Percentiles rank a stretch among this genome's conserved stretches.
Evolutionary conservation across 2,797 vertebrate genomes (phyloP).

Genomic region (Mastacembelus armatus): DNA sequence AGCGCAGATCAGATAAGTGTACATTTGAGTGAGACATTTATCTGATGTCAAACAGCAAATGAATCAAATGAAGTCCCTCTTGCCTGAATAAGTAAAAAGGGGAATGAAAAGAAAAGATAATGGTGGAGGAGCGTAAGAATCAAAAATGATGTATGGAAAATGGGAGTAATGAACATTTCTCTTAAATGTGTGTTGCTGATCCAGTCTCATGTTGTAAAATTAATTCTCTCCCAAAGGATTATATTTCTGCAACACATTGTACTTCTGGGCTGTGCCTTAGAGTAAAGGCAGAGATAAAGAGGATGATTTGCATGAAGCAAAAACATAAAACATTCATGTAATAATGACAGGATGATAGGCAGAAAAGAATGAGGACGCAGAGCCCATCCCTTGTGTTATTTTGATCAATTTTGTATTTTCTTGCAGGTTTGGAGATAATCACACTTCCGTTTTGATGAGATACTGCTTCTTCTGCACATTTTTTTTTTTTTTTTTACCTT

Average conservation of each 20-base stretch:
- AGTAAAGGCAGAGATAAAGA: conserved; percentile 34
- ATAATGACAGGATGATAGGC: conserved; percentile 22
- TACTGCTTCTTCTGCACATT: conserved; percentile 6
- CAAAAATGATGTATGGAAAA: background rate
- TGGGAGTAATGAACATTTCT: conserved; percentile 3
- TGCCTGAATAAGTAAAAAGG: background rate
- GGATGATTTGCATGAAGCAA: conserved; percentile 44
- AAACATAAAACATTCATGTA: conserved; percentile 38
- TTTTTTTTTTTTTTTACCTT: conserved; percentile 12
- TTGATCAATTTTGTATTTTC: conserved; percentile 15
- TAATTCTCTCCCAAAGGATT: conserved; percentile 17
- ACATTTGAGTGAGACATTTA: background rate
- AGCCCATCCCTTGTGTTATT: conserved; percentile 5
- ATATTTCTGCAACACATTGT: conserved; percentile 1
- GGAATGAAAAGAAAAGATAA: background rate
- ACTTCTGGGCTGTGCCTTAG: conserved; percentile 1
- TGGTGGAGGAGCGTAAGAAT: background rate
- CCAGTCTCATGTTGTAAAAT: conserved; percentile 7
- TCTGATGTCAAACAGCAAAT: conserved; percentile 16
- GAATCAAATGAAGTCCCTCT: background rate
- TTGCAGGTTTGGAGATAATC: conserved; percentile 11
- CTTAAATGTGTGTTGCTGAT: background rate
- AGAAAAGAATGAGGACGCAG: conserved; percentile 18
- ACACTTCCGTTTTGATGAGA: conserved; percentile 12
- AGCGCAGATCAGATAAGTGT: background rate